phyloP scores from a whole-genome alignment of 2,888 invertebrate species.

The Diplazon laetatorius region DNA sequence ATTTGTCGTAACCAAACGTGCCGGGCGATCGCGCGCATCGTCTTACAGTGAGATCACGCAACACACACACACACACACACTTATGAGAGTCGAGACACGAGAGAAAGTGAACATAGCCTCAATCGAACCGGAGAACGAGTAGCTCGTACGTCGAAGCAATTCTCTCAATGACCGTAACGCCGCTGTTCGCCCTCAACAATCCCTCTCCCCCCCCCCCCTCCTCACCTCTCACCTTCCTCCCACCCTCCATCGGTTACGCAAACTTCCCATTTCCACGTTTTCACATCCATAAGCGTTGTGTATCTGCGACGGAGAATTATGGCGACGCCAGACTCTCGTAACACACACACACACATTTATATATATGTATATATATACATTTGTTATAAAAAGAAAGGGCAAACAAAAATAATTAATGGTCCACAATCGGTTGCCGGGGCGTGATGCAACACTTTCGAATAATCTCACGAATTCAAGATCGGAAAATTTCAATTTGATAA shows the following conservation, averaged over 20 bases:
- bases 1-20: conserved; percentile 38
- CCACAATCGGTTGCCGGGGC: no score
- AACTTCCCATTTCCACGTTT: conserved; percentile 44
- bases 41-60: conserved; percentile 54
- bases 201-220: no score
- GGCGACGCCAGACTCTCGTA: not conserved
- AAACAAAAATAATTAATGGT: no score
- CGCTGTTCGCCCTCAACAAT: conserved; percentile 10
- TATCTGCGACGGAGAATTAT: not conserved
- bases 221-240: no score
- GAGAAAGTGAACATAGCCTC: conserved; percentile 65
- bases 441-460: no score
- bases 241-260: conserved; percentile 38
- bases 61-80: no score
- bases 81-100: no score
- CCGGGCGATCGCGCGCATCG: no score
- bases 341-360: no score
- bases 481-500: not conserved
- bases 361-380: no score
- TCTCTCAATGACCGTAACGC: conserved; percentile 63
- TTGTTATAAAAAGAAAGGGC: no score
- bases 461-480: no score
- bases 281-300: conserved; percentile 4
- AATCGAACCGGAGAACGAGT: conserved; percentile 47
- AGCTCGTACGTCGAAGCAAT: conserved; percentile 56